Conservation (phyloP, 1,140 invertebrate genomes). For the Formica exsecta region DNA sequence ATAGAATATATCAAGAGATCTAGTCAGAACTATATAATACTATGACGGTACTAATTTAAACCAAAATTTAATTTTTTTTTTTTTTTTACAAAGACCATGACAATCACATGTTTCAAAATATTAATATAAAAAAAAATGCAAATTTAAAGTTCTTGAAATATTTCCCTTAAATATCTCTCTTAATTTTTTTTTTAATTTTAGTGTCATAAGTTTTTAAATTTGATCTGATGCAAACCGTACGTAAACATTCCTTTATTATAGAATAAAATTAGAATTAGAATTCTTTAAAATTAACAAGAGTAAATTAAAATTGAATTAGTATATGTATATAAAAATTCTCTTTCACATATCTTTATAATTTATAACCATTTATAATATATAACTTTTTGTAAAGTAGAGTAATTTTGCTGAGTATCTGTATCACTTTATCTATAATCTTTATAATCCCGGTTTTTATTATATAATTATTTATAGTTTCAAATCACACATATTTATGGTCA, state of each 20-base stretch:
- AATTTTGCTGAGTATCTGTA: background rate
- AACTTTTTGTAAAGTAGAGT: too few species aligned
- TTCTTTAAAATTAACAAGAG: background rate
- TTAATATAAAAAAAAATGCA: background rate
- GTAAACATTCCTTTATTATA: constrained; percentile 25
- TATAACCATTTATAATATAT: too few species aligned
- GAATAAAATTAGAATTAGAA: constrained; percentile 3
- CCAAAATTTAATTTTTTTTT: background rate
- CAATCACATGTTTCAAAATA: background rate
- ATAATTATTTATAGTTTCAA: constrained; percentile 29
- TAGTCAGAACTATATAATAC: background rate
- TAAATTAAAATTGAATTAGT: constrained; percentile 9
- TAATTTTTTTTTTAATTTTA: background rate
- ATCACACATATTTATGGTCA: constrained; percentile 47
- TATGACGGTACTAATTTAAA: background rate
- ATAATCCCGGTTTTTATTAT: constrained; percentile 12
- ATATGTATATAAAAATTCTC: background rate
- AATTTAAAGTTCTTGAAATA: constrained; percentile 16
- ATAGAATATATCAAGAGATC: background rate
- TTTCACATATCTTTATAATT: too few species aligned
- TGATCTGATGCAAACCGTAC: constrained; percentile 23
- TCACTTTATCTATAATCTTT: constrained; percentile 17
- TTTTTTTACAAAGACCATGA: background rate
- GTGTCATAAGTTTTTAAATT: constrained; percentile 1
- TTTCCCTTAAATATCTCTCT: background rate